Conservation (phyloP, 2,888 invertebrate genomes). For the Diplazon laetatorius region DNA sequence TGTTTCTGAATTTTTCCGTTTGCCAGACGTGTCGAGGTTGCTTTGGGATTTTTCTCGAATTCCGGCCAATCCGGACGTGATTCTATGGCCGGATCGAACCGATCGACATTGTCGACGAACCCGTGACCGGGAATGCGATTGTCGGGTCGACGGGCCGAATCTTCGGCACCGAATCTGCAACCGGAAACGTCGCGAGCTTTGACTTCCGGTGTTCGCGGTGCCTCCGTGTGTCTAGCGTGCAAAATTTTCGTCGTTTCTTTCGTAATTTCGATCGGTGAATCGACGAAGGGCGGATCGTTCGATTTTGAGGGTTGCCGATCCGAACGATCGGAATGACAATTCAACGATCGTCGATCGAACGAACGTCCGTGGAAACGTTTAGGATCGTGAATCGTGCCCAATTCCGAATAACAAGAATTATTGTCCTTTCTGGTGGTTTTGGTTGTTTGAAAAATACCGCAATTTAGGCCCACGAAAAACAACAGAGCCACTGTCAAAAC, state of each 20-base stretch:
- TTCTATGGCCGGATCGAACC: slow-evolving; percentile 4
- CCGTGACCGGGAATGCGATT: neutral
- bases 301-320: neutral
- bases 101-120: neutral
- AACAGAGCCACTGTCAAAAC: slow-evolving; percentile 45
- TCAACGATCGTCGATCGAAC: slow-evolving; percentile 12
- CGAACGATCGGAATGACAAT: slow-evolving; percentile 12
- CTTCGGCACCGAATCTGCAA: neutral
- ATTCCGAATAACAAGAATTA: slow-evolving; percentile 31
- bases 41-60: slow-evolving; percentile 31
- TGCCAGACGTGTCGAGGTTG: slow-evolving; percentile 48
- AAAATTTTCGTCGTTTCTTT: neutral
- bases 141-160: neutral
- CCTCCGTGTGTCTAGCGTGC: neutral
- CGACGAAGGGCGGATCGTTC: neutral
- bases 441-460: slow-evolving; percentile 38
- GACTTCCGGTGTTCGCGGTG: neutral
- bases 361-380: neutral
- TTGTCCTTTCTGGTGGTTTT: neutral
- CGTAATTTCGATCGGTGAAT: neutral
- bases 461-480: slow-evolving; percentile 50
- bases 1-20: neutral
- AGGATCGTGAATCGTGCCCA: slow-evolving; percentile 1
- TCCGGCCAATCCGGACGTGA: slow-evolving; percentile 24
- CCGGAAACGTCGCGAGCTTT: neutral